A percentile compares a stretch with the other conserved stretches of the same genome.
Conservation (phyloP, 1,140 invertebrate species). For the Daktulosphaira vitifoliae region DNA sequence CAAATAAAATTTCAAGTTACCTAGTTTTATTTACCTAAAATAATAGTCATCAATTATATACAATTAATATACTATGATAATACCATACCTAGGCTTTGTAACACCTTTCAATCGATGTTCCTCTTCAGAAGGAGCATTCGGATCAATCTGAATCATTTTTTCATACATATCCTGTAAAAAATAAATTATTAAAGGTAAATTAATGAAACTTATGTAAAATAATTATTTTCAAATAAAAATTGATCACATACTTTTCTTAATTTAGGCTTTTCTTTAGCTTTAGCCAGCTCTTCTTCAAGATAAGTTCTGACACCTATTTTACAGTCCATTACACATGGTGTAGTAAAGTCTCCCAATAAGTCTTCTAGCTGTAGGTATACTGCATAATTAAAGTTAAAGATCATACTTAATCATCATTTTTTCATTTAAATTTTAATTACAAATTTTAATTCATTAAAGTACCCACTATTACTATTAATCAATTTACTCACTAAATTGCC, state of each 20-base stretch:
- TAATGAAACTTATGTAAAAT: not conserved
- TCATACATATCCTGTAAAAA: conserved; percentile 80
- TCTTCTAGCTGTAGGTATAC: conserved; percentile 85
- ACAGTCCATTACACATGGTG: conserved; percentile 93
- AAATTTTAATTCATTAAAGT: not conserved
- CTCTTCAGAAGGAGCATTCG: conserved; percentile 78
- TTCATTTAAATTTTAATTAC: not conserved
- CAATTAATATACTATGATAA: not conserved
- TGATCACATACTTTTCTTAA: conserved; percentile 49
- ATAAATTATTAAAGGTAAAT: not conserved
- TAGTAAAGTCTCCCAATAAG: conserved; percentile 77
- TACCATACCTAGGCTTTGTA: conserved; percentile 72
- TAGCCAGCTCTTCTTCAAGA: conserved; percentile 85
- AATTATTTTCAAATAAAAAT: too few species aligned
- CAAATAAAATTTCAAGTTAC: too few species aligned
- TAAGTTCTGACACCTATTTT: conserved; percentile 93
- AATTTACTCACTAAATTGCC: too few species aligned
- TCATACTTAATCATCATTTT: not conserved
- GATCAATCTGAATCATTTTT: conserved; percentile 95
- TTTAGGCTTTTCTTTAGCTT: conserved; percentile 90
- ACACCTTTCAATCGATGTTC: conserved; percentile 81
- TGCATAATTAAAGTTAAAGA: conserved; percentile 32
- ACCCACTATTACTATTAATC: not conserved
- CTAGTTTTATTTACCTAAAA: not conserved
- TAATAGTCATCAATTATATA: not conserved